Base-by-base conservation (phyloP, 2,888 invertebrate species). In the Seira ritae region DNA sequence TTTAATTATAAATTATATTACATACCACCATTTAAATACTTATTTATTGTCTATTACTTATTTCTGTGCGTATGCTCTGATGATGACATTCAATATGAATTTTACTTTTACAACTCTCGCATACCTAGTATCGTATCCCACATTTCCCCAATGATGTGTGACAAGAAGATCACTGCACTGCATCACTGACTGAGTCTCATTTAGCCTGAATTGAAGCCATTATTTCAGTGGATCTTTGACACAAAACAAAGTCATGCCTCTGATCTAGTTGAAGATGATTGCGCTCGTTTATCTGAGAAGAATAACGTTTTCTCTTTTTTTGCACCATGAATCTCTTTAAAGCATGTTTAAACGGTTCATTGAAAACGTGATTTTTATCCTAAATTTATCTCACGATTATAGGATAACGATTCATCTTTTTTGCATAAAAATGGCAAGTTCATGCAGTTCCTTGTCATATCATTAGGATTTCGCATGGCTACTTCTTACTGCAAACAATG, bases 331-430 rank as follows among this genome's bases (percentile, higher is more conserved):
- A 50, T 79, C 50, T 50, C 12, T 15, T n/a, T 50, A 15, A 50
- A 50, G 50, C 50, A 15, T 50, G 73, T 66, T 66, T 73, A 80
- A 80, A 69, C 65, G 73, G 74, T 50, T 80, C 80, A 80, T 50
- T 80, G 80, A 80, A 73, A 60, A 42, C 73, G 74, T 80, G 80
- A 79, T 72, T 72, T 66, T 69, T 69, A 50, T 50, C 17, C 50
- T 50, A 50, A 50, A n/a, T n/a, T n/a, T 50, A n/a, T n/a, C 50
- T 50, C 50, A 50, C 50, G 50, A 50, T n/a, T 15, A n/a, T 50
- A n/a, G 50, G 3, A n/a, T 12, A 50, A 50, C 50, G 50, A 50
- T 50, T n/a, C 17, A 15, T 8, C 3, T 31, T 50, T 50, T 50
- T 50, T 50, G 17, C 50, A 50, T 50, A 50, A 50, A 50, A 50